Conservation (phyloP, 2,797 vertebrate species). For the Champsocephalus esox region DNA sequence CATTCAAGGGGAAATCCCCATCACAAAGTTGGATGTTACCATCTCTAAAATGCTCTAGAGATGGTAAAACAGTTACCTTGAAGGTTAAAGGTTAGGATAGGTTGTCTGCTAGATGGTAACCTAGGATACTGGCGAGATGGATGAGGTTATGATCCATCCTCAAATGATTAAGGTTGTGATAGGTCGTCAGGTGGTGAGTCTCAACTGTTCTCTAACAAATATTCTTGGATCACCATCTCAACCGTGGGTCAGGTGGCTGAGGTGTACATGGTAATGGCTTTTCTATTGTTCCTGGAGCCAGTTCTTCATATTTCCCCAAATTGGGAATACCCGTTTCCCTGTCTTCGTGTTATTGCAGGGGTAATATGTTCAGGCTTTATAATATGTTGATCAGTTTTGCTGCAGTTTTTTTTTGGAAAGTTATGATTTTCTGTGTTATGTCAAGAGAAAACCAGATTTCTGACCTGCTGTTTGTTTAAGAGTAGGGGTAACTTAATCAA, state of each 20-base stretch:
- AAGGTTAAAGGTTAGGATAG: too few species aligned
- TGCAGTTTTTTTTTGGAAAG: slow-evolving; percentile 2
- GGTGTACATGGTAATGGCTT: slow-evolving; percentile 1
- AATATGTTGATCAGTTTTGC: neutral
- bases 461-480: neutral
- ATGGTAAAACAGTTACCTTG: too few species aligned
- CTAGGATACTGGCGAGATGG: too few species aligned
- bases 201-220: too few species aligned
- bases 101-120: too few species aligned
- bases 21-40: slow-evolving; percentile 4
- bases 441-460: neutral
- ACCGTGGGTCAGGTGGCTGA: neutral
- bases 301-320: neutral
- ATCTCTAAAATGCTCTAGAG: too few species aligned
- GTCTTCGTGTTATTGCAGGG: neutral
- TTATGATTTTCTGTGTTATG: neutral
- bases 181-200: too few species aligned
- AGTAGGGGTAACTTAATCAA: neutral
- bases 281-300: neutral
- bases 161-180: too few species aligned
- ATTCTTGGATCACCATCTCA: too few species aligned
- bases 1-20: slow-evolving; percentile 21
- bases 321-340: neutral
- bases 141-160: too few species aligned
- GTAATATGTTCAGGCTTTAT: neutral